Evolutionary conservation across 2,113 vertebrate species (phyloP).

Genomic region (Plotosus lineatus): DNA sequence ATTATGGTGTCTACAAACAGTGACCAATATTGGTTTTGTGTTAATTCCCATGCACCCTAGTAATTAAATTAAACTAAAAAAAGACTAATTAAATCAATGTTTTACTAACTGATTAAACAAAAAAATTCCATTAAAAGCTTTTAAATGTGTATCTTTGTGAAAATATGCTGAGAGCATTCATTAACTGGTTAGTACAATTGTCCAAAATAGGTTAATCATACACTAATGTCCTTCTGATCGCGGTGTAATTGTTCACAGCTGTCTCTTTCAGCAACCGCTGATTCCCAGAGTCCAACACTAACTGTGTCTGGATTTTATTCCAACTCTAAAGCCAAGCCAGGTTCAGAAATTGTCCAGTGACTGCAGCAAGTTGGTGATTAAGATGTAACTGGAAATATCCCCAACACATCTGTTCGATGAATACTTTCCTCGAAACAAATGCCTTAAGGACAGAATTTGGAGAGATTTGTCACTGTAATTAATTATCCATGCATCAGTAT

Average conservation of each 20-base stretch:
- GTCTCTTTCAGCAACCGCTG: background rate
- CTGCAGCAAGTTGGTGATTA: constrained; percentile 30
- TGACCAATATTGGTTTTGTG: background rate
- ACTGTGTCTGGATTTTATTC: background rate
- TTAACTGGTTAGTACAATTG: background rate
- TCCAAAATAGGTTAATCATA: constrained; percentile 5
- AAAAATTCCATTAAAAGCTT: background rate
- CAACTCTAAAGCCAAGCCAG: background rate
- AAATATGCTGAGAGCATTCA: background rate
- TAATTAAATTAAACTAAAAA: constrained; percentile 11
- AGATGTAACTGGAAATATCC: constrained; percentile 7
- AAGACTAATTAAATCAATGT: constrained; percentile 33
- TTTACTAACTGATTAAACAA: constrained; percentile 11
- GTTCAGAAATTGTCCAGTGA: background rate
- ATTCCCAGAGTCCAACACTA: constrained; percentile 8
- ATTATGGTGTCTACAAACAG: constrained; percentile 24
- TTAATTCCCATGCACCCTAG: background rate
- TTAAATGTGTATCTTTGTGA: background rate
- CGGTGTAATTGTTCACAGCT: constrained; percentile 36
- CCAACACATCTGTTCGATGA: constrained; percentile 26
- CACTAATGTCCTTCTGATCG: background rate
- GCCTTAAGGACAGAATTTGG: background rate
- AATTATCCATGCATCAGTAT: background rate
- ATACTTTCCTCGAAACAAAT: constrained; percentile 10
- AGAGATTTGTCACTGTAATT: constrained; percentile 6